A percentile compares a stretch with the other conserved stretches of the same genome.
Evolutionary conservation across 1,140 invertebrate genomes (phyloP).

Genomic region (Drosophila fuyamai): DNA sequence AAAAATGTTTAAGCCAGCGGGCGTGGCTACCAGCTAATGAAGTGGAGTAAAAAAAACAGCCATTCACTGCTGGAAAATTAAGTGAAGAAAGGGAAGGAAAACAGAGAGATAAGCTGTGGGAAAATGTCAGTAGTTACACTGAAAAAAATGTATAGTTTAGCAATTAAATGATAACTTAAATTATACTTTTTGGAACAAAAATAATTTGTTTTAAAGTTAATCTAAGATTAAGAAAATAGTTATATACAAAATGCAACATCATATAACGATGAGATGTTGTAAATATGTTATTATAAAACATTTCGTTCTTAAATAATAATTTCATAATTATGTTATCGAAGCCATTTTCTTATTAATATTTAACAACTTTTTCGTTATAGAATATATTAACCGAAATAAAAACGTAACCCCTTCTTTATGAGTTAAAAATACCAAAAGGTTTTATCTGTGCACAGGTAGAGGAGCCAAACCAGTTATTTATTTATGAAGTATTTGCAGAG

Average conservation of each 20-base stretch:
- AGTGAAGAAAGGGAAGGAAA: background rate
- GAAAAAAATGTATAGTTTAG: too few relatives aligned
- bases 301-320: too few relatives aligned
- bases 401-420: background rate
- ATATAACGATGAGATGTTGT: too few relatives aligned
- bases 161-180: background rate
- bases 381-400: background rate
- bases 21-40: slow-evolving; percentile 39
- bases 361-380: too few relatives aligned
- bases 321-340: too few relatives aligned
- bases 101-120: background rate
- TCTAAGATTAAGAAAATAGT: too few relatives aligned
- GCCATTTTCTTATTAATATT: background rate
- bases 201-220: too few relatives aligned
- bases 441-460: slow-evolving; percentile 1
- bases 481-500: slow-evolving; percentile 52
- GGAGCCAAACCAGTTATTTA: slow-evolving; percentile 30
- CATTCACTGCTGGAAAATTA: slow-evolving; percentile 27
- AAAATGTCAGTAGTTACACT: slow-evolving; percentile 9
- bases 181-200: too few relatives aligned
- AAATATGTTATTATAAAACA: too few relatives aligned
- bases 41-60: slow-evolving; percentile 25
- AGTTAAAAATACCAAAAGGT: background rate
- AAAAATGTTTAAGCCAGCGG: slow-evolving; percentile 30
- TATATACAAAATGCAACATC: too few relatives aligned